Base-by-base conservation (phyloP, 2,113 vertebrate genomes). In the Bothrops jararaca region DNA sequence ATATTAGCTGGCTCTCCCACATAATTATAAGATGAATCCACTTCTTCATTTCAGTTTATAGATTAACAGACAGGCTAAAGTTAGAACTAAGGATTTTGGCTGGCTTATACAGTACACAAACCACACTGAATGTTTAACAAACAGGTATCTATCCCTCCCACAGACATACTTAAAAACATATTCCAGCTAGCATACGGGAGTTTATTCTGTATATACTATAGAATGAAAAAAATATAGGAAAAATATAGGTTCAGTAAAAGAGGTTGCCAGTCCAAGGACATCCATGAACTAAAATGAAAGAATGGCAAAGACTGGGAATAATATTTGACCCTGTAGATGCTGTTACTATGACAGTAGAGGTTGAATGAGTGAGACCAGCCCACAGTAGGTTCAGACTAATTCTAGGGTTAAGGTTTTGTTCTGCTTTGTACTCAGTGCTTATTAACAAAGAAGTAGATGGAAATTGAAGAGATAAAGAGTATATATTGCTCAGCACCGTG, bases 381-480 rank as follows among this genome's bases (percentile, higher is more conserved):
- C 22, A 88, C 22, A 52, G 50, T 91, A 48, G 91, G 92, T 94
- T 95, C 89, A 60, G 95, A 95, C 90, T 93, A 90, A 87, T 74
- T 92, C 12, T 8, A 92, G 92, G 96, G 95, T 96, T 96, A 96
- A 96, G 95, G 95, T 93, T 94, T 88, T 94, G 88, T 91, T 95
- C 95, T 96, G 94, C 94, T 97, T 96, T 95, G 92, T 96, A 95
- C 95, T 97, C 92, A 48, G 93, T 95, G 94, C 95, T 96, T 96
- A 93, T 95, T 96, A 96, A 95, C 95, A 95, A 96, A 95, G 90
- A 94, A 94, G 93, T 86, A 87, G 95, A 95, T 95, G 94, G 94
- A 94, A 94, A 95, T 94, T 92, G 97, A 96, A 95, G 95, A 96
- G 95, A 96, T 96, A 95, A 96, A 97, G 96, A 94, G 95, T 92